A percentile compares a stretch with the other conserved stretches of the same genome.
These are phyloP conservation scores for Oncopeltus fasciatus DNA, from an alignment of 1,140 invertebrate species.

Conservation along the genomic window DNA sequence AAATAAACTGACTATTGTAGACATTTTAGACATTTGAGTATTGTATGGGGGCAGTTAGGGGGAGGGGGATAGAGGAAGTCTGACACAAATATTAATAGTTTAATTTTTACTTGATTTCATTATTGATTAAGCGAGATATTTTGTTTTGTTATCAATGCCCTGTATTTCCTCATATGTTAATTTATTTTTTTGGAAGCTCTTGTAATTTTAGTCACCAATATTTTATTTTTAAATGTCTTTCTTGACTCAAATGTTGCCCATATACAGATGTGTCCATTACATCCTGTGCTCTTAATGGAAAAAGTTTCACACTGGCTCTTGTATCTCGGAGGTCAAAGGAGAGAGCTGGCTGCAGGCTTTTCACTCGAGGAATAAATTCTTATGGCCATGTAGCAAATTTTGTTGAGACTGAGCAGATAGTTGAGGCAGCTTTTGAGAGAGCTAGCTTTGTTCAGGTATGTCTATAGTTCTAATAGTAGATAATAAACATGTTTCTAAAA, in stretches of 20 bases:
- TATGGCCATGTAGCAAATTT: background rate
- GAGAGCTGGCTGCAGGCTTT: background rate
- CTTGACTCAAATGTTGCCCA: too few relatives aligned
- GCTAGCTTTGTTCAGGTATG: background rate
- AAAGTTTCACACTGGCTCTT: background rate
- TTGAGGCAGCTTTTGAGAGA: background rate
- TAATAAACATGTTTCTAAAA: too few relatives aligned
- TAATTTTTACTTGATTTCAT: too few relatives aligned
- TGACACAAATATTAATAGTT: too few relatives aligned
- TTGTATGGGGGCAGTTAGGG: too few relatives aligned
- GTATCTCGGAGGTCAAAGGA: background rate
- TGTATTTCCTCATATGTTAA: conserved; percentile 48
- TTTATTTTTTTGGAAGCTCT: conserved; percentile 73
- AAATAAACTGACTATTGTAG: too few relatives aligned
- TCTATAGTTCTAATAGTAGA: too few relatives aligned
- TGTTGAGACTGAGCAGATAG: background rate
- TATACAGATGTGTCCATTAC: conserved; percentile 44
- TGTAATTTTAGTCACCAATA: too few relatives aligned
- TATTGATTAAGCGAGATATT: too few relatives aligned
- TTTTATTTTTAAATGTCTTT: too few relatives aligned
- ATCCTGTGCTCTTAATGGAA: background rate
- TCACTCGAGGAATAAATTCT: background rate
- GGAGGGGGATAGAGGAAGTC: too few relatives aligned
- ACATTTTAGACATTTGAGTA: too few relatives aligned
- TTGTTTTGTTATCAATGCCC: conserved; percentile 55